Percentiles rank a stretch among this genome's conserved stretches.
phyloP scores from a whole-genome alignment of 2,888 invertebrate species.

The Eupithecia centaureata region DNA sequence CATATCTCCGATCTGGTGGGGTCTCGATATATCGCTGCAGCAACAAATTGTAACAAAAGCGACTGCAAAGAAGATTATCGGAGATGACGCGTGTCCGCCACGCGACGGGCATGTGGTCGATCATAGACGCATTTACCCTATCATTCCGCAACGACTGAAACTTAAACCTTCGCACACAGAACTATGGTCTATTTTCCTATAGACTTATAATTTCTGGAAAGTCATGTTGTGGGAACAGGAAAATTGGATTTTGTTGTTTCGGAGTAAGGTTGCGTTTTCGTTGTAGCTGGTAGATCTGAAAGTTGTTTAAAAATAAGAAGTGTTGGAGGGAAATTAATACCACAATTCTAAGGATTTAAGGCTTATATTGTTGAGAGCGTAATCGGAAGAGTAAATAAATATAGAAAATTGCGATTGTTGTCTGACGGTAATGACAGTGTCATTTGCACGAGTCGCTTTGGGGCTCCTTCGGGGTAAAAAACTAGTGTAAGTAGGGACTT shows the following conservation, averaged over 20 bases:
- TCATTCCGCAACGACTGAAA: constrained; percentile 38
- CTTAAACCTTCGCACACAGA: constrained; percentile 33
- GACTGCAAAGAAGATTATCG: constrained; percentile 81
- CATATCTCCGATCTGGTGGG: constrained; percentile 78
- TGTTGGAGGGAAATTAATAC: constrained; percentile 83
- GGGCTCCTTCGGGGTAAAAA: constrained; percentile 57
- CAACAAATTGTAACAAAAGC: constrained; percentile 83
- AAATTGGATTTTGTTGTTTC: constrained; percentile 51
- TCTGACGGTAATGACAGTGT: constrained; percentile 64
- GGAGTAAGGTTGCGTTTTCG: constrained; percentile 47
- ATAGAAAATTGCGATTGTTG: constrained; percentile 60
- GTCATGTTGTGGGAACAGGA: constrained; percentile 42
- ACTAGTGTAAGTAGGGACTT: constrained; percentile 18
- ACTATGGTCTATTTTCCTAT: constrained; percentile 37
- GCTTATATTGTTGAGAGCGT: constrained; percentile 80
- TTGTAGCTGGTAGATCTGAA: constrained; percentile 41
- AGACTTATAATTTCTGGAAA: constrained; percentile 30
- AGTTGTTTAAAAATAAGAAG: constrained; percentile 76
- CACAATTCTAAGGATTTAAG: constrained; percentile 81
- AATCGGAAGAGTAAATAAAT: constrained; percentile 79
- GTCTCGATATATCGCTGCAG: constrained; percentile 64
- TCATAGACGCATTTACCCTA: constrained; percentile 70
- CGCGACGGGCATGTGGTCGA: constrained; percentile 75
- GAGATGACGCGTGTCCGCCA: constrained; percentile 75
- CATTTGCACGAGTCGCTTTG: constrained; percentile 65